Evolutionary conservation across 2,888 invertebrate genomes (phyloP).

Genomic region (Ornithoptera alexandrae): DNA sequence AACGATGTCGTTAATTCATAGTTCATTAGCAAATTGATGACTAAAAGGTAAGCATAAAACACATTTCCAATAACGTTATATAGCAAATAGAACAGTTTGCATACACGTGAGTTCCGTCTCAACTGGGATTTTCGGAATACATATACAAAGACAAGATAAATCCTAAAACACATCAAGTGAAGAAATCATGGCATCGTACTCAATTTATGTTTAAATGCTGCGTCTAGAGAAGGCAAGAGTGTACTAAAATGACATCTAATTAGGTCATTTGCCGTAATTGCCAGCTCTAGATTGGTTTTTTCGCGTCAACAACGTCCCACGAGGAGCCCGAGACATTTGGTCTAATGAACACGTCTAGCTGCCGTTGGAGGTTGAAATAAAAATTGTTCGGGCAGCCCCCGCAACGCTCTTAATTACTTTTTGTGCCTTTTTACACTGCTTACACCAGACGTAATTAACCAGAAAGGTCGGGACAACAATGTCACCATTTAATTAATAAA

Average conservation of each 20-base stretch:
- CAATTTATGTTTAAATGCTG: slow-evolving; percentile 32
- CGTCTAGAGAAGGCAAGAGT: slow-evolving; percentile 31
- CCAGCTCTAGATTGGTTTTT: slow-evolving; percentile 74
- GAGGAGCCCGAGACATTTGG: slow-evolving; percentile 54
- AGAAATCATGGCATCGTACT: slow-evolving; percentile 23
- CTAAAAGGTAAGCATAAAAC: no score
- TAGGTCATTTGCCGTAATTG: slow-evolving; percentile 76
- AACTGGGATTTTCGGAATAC: not conserved
- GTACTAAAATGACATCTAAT: slow-evolving; percentile 47
- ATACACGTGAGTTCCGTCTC: not conserved
- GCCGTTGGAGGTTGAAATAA: slow-evolving; percentile 38
- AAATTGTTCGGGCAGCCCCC: slow-evolving; percentile 34
- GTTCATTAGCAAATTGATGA: no score
- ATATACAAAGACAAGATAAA: not conserved
- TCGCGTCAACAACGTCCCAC: slow-evolving; percentile 69
- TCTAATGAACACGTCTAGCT: slow-evolving; percentile 67
- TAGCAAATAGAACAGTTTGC: no score
- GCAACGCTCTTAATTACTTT: slow-evolving; percentile 38
- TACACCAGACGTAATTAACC: slow-evolving; percentile 25
- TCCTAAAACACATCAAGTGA: not conserved
- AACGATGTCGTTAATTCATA: no score
- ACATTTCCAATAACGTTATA: no score
- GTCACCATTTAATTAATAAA: slow-evolving; percentile 15
- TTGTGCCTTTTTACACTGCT: slow-evolving; percentile 25
- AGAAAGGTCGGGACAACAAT: slow-evolving; percentile 16